Evolutionary conservation across 2,888 invertebrate species (phyloP), one percentile per base, ranked within the genome.

Genomic region (Argyresthia albistria): DNA sequence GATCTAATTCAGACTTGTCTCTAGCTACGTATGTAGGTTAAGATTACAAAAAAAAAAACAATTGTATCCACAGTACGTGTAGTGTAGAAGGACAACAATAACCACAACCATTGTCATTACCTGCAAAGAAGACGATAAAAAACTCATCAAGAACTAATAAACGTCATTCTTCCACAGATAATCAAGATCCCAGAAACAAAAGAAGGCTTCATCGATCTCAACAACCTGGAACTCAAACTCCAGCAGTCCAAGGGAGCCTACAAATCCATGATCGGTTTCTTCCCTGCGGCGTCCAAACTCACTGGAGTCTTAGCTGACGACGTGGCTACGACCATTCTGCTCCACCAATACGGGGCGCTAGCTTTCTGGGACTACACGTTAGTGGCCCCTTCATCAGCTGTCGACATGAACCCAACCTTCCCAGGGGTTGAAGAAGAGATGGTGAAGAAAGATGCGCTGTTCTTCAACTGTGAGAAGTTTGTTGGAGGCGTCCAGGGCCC

Each of bases 321-420:
- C 64, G 91, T 95, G 2, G 92, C 93, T 0, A 93, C 97, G 8
- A 95, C 96, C 0, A 80, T 93, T 12, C 81, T 95, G 4, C 88
- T 97, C 11, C 96, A 97, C 67, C 93, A 89, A 54, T 93, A 95
- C 68, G 93, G 93, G 8, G 96, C 95, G 0, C 88, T 94, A 59
- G 91, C 95, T 4, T 93, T 97, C 67, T 97, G 97, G 96, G 97
- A 97, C 74, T 97, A 94, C 69, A 95, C 96, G 8, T 89, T 95
- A 4, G 94, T 95, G 4, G 94, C 93, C 55, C 95, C 97, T 0
- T 94, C 93, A 65, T 89, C 93, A 0, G 86, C 90, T 14, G 90
- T 97, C 54, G 93, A 95, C 64, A 95, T 97, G 94, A 97, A 97
- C 70, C 95, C 97, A 0, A 88, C 91, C 10, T 82, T 87, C 54